A percentile compares a stretch with the other conserved stretches of the same genome.
These are phyloP conservation scores for Paracanthobrama guichenoti DNA, from an alignment of 2,113 vertebrate species.

Conservation along the genomic window DNA sequence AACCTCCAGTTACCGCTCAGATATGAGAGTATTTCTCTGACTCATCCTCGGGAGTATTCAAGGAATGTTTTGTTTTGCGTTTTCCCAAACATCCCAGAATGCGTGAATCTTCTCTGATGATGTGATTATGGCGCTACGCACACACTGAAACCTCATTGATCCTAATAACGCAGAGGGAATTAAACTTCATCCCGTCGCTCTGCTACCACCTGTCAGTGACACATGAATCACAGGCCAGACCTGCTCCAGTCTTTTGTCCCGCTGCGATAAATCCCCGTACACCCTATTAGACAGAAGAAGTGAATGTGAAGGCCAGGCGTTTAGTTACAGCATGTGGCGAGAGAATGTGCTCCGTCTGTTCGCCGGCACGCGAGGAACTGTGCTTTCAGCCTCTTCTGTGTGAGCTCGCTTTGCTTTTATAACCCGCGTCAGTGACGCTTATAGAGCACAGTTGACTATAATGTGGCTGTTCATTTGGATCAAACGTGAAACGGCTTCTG, in stretches of 20 bases:
- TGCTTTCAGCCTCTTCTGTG: neutral
- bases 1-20: neutral
- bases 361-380: slow-evolving; percentile 56
- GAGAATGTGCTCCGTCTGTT: slow-evolving; percentile 56
- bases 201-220: slow-evolving; percentile 60
- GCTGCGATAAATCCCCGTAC: slow-evolving; percentile 70
- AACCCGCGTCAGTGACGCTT: neutral
- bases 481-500: slow-evolving; percentile 3
- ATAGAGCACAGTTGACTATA: neutral
- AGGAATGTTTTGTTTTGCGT: neutral
- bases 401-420: neutral
- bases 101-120: slow-evolving; percentile 47
- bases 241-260: slow-evolving; percentile 58
- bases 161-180: slow-evolving; percentile 53
- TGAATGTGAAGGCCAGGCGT: slow-evolving; percentile 61
- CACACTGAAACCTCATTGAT: slow-evolving; percentile 40
- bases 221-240: slow-evolving; percentile 60
- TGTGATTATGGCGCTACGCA: slow-evolving; percentile 47
- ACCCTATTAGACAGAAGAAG: slow-evolving; percentile 63
- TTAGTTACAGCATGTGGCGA: slow-evolving; percentile 60
- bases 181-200: slow-evolving; percentile 36
- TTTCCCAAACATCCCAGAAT: neutral
- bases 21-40: neutral
- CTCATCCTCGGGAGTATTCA: neutral
- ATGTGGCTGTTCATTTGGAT: neutral